phyloP scores from a whole-genome alignment of 2,113 vertebrate species.

The Tupaia tana region DNA sequence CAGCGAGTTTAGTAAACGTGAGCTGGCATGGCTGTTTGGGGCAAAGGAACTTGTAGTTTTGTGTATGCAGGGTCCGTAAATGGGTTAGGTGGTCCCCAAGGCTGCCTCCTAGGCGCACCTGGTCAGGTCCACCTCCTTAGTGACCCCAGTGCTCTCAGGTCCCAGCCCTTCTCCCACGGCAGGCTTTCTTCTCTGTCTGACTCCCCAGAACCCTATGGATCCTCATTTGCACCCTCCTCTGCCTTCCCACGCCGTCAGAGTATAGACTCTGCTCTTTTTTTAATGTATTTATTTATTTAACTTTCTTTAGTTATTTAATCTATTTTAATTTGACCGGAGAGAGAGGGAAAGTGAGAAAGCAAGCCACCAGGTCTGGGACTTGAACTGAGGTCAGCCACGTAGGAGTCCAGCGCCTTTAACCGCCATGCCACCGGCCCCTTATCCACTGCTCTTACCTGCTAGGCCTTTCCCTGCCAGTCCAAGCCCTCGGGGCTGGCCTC shows the following conservation, averaged over 20 bases:
- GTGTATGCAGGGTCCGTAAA: not conserved
- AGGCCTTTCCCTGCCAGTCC: not conserved
- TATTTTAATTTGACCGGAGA: too few relatives aligned
- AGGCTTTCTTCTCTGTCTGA: accelerated
- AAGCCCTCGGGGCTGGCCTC: not conserved
- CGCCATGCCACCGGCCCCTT: too few relatives aligned
- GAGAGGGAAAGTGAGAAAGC: too few relatives aligned
- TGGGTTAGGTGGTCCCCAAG: not conserved
- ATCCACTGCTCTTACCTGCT: not conserved
- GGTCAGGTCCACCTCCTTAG: too few relatives aligned
- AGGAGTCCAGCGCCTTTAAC: too few relatives aligned
- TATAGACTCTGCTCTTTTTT: too few relatives aligned
- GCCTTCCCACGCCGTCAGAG: not conserved
- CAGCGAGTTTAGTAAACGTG: accelerated
- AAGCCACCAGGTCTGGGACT: too few relatives aligned
- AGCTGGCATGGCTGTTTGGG: not conserved
- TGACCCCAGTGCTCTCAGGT: not conserved
- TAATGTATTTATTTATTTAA: too few relatives aligned
- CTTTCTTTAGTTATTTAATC: too few relatives aligned
- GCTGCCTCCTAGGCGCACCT: accelerated
- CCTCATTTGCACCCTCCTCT: not conserved
- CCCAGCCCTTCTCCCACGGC: not conserved
- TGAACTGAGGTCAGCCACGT: too few relatives aligned
- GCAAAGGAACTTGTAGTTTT: not conserved
- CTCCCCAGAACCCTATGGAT: not conserved